Conservation (phyloP, 2,888 invertebrate species). For the Megastigmus dorsalis region DNA sequence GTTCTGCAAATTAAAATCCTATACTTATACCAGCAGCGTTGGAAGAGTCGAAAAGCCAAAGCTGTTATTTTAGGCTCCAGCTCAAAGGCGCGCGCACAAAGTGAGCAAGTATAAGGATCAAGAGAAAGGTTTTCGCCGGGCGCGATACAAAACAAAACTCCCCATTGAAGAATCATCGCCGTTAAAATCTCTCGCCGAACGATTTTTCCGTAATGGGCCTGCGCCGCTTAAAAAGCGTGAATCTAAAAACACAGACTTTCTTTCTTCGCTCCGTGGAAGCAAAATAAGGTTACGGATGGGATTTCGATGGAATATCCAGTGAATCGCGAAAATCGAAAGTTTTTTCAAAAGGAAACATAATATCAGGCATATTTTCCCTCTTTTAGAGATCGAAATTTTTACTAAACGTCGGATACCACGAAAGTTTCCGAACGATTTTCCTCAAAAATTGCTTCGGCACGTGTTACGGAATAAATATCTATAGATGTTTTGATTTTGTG, state of each 20-base stretch:
- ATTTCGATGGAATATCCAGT: not conserved
- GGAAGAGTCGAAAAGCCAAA: conserved; percentile 58
- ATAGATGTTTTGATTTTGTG: too few relatives aligned
- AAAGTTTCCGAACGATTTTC: not conserved
- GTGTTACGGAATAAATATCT: not conserved
- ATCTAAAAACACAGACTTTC: conserved; percentile 31
- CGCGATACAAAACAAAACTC: conserved; percentile 57
- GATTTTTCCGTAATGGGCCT: conserved; percentile 17
- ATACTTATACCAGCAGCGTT: too few relatives aligned
- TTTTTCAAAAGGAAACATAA: conserved; percentile 14
- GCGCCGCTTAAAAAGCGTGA: conserved; percentile 31
- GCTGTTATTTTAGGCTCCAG: conserved; percentile 63
- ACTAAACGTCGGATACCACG: not conserved
- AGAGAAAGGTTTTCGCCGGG: conserved; percentile 38
- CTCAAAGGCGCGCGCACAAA: conserved; percentile 51
- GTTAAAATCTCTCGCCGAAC: conserved; percentile 8
- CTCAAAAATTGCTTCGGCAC: not conserved
- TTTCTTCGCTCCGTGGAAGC: not conserved
- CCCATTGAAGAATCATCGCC: not conserved
- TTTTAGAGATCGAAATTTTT: conserved; percentile 9
- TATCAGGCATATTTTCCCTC: not conserved
- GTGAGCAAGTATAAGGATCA: conserved; percentile 54
- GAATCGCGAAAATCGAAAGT: conserved; percentile 14
- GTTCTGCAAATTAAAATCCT: too few relatives aligned
- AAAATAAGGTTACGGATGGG: not conserved